Evolutionary conservation across 1,140 invertebrate genomes (phyloP).

Genomic region (Drosophila equinoxialis): DNA sequence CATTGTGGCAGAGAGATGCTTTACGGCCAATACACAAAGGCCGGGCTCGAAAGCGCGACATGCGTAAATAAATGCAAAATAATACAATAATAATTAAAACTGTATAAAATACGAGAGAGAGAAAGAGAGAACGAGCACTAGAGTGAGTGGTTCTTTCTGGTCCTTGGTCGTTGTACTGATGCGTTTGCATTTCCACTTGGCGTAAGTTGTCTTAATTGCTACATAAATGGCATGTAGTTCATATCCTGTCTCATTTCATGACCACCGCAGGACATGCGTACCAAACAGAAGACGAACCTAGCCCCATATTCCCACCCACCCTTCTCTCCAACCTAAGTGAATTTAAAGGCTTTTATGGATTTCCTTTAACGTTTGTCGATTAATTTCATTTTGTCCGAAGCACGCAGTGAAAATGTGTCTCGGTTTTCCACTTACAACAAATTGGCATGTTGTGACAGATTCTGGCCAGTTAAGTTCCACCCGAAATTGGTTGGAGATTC

Average conservation of each 20-base stretch:
- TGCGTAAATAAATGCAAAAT: constrained; percentile 77
- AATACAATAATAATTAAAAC: constrained; percentile 80
- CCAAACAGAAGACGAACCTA: constrained; percentile 1
- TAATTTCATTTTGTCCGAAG: constrained; percentile 65
- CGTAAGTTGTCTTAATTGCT: constrained; percentile 73
- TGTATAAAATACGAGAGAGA: constrained; percentile 39
- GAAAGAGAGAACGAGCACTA: neutral
- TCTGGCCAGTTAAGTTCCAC: neutral
- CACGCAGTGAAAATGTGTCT: constrained; percentile 31
- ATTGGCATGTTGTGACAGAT: neutral
- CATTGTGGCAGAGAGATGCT: constrained; percentile 21
- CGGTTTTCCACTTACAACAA: neutral
- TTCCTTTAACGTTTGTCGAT: constrained; percentile 62
- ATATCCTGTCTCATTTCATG: constrained; percentile 73
- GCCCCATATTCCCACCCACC: neutral
- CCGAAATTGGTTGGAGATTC: neutral
- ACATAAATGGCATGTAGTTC: constrained; percentile 76
- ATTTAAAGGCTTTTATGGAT: constrained; percentile 69
- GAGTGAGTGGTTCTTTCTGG: constrained; percentile 6
- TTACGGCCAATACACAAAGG: constrained; percentile 31
- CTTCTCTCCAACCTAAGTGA: constrained; percentile 51
- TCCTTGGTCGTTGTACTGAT: constrained; percentile 21
- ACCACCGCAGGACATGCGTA: constrained; percentile 48
- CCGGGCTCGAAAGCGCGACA: constrained; percentile 21
- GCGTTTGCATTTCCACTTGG: constrained; percentile 31